Conservation (phyloP, 2,888 invertebrate genomes). For the Plebejus melissa region DNA sequence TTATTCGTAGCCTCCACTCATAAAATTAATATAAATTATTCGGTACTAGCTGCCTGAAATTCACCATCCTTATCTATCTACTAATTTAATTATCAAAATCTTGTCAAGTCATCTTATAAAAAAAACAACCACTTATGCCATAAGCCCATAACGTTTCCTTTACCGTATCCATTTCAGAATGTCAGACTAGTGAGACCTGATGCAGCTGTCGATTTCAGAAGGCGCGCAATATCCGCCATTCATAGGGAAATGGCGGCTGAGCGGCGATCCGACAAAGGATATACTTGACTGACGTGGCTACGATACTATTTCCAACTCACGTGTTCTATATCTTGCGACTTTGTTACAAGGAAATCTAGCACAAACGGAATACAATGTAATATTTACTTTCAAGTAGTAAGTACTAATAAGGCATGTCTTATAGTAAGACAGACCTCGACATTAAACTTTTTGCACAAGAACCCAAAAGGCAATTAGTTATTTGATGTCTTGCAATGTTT, state of each 20-base stretch:
- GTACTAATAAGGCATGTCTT: background rate
- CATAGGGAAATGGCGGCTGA: conserved; percentile 18
- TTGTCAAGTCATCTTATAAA: background rate
- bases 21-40: no score
- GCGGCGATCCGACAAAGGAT: conserved; percentile 22
- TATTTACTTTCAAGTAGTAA: background rate
- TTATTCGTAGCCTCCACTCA: no score
- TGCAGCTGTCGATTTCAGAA: conserved; percentile 25
- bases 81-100: background rate
- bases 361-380: background rate
- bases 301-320: conserved; percentile 9
- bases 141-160: background rate
- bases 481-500: no score
- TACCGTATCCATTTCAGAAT: conserved; percentile 9
- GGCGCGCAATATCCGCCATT: conserved; percentile 16
- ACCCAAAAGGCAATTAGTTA: no score
- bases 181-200: background rate
- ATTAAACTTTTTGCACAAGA: no score
- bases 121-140: background rate
- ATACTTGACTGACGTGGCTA: conserved; percentile 21
- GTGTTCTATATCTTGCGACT: background rate
- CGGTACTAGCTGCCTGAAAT: no score
- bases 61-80: background rate
- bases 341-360: background rate
- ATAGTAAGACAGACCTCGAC: no score